These are phyloP conservation scores for Zenarchopterus dispar DNA, from an alignment of 2,797 vertebrate genomes.

Conservation along the genomic window DNA sequence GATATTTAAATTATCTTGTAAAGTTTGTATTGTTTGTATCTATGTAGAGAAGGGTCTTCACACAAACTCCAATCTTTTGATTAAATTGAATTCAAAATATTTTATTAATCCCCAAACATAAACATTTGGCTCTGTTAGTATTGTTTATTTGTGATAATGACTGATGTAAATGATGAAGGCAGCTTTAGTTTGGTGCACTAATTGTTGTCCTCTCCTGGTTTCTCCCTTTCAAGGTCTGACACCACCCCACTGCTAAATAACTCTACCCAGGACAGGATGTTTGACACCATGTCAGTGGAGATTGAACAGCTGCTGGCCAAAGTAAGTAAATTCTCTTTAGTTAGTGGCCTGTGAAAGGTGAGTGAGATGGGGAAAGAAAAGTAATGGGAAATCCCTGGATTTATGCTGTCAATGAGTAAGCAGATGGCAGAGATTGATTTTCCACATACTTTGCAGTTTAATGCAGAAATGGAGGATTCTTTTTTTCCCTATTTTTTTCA, in stretches of 20 bases:
- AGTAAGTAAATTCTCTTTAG: constrained; percentile 76
- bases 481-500: no score
- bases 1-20: no score
- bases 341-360: constrained; percentile 4
- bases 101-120: no score
- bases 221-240: constrained; percentile 85
- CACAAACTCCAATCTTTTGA: no score
- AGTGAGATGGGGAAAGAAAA: background rate
- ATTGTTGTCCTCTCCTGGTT: constrained; percentile 8
- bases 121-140: background rate
- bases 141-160: background rate
- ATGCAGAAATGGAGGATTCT: background rate
- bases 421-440: background rate
- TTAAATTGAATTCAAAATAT: no score
- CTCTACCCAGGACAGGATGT: constrained; percentile 98
- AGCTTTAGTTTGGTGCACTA: background rate
- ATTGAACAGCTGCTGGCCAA: constrained; percentile 96
- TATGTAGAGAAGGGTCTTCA: no score
- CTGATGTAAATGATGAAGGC: background rate
- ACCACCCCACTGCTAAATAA: constrained; percentile 96
- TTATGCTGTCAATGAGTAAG: background rate
- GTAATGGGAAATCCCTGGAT: constrained; percentile 11
- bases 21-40: no score
- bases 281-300: constrained; percentile 98
- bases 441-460: background rate